Base-by-base conservation (phyloP, 2,797 vertebrate species). In the Heteromormyrus szaboi region DNA sequence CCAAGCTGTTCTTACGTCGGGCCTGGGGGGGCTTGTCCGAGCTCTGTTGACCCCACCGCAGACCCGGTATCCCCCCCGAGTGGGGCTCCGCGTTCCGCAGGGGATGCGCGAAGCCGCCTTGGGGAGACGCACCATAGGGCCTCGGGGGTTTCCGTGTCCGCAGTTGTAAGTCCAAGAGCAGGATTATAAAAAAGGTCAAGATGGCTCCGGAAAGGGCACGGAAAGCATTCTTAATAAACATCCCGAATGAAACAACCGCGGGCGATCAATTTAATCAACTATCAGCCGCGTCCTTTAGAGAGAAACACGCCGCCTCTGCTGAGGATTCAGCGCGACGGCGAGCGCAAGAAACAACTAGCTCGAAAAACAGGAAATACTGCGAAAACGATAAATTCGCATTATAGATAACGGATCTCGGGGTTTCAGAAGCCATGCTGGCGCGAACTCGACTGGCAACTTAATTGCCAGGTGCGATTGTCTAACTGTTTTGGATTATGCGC, bases 141-240 rank as follows among this genome's bases (percentile, higher is more conserved):
- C 79, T 88, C 29, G 62, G 68, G 41, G 87, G 48, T 53, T 86
- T 90, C 90, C 90, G 76, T 17, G 91, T 89, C 90, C 94, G 93
- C 51, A 94, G 88, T 53, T 94, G 94, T 4, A 95, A 93, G 89
- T 95, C 93, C 92, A 95, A 91, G 19, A 93, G 93, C 62, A 96
- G 88, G 1, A 96, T 59, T 9, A 95, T 88, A 91, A 94, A 93
- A 87, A 94, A 91, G 2, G 93, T 92, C 50, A 94, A 48, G 14
- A 94, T 81, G 0, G 94, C 88, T 12, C 93, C 89, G 0, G 91
- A 92, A 25, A 95, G 8, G 56, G 89, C 89, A 48, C 93, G 93
- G 6, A 93, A 88, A 0, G 92, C 89, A 91, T 93, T 95, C 91
- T 90, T 94, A n/a, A 81, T 51, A 59, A 89, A n/a, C 85, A 89